A percentile compares a stretch with the other conserved stretches of the same genome.
Evolutionary conservation across 2,797 vertebrate species (phyloP).

Genomic region (Anas bernieri): DNA sequence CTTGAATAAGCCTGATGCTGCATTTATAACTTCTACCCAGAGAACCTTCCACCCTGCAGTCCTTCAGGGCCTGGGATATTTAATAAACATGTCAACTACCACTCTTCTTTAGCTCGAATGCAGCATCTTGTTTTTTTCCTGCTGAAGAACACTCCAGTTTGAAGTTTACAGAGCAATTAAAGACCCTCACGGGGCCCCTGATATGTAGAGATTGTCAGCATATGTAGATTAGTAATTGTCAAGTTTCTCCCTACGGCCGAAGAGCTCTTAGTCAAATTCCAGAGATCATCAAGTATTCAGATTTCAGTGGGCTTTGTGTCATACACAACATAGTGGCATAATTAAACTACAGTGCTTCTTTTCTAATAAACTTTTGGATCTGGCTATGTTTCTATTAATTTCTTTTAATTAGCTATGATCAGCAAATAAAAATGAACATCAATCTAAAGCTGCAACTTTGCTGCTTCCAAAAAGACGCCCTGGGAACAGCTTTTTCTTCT

Average conservation of each 20-base stretch:
- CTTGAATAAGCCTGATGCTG: slow-evolving; percentile 25
- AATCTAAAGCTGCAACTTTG: slow-evolving; percentile 18
- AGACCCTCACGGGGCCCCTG: slow-evolving; percentile 72
- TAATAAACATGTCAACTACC: slow-evolving; percentile 79
- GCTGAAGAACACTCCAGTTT: slow-evolving; percentile 77
- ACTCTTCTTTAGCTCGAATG: slow-evolving; percentile 72
- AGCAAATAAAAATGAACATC: slow-evolving; percentile 36
- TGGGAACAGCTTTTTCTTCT: not conserved
- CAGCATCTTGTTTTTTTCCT: slow-evolving; percentile 71
- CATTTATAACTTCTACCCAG: slow-evolving; percentile 12
- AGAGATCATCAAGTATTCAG: slow-evolving; percentile 76
- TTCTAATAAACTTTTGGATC: slow-evolving; percentile 68
- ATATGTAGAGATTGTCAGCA: slow-evolving; percentile 69
- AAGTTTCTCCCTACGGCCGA: slow-evolving; percentile 68
- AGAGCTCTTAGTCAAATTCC: slow-evolving; percentile 75
- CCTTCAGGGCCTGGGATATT: slow-evolving; percentile 58
- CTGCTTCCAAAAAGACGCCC: not conserved
- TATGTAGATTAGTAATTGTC: slow-evolving; percentile 77
- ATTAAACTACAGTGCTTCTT: slow-evolving; percentile 74
- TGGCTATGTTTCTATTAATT: slow-evolving; percentile 63
- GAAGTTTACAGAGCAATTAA: slow-evolving; percentile 82
- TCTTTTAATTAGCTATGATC: slow-evolving; percentile 70
- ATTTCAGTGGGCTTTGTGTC: slow-evolving; percentile 73
- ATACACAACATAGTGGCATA: slow-evolving; percentile 64
- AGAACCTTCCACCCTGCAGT: slow-evolving; percentile 34